Evolutionary conservation across 2,888 invertebrate genomes (phyloP).

Genomic region (Leptothorax acervorum): DNA sequence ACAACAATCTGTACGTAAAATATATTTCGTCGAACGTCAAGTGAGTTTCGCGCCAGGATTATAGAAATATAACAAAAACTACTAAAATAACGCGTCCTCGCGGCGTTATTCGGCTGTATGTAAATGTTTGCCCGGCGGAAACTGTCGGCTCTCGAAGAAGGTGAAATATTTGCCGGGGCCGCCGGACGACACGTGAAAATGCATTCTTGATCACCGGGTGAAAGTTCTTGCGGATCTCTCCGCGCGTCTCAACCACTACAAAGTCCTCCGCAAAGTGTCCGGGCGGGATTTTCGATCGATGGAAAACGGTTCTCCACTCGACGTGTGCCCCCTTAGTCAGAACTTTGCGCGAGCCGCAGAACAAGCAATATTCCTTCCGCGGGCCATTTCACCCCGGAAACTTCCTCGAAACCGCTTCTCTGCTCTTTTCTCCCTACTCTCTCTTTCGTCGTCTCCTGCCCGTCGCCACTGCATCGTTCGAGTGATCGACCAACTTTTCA

Average conservation of each 20-base stretch:
- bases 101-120: neutral
- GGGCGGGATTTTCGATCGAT: conserved; percentile 61
- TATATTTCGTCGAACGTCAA: neutral
- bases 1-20: neutral
- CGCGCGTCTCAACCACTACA: conserved; percentile 27
- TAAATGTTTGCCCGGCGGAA: neutral
- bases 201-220: conserved; percentile 58
- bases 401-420: conserved; percentile 31
- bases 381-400: conserved; percentile 59
- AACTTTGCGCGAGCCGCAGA: conserved; percentile 48
- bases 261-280: conserved; percentile 40
- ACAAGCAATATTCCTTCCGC: conserved; percentile 67
- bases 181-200: conserved; percentile 50
- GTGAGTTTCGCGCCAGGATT: neutral
- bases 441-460: neutral
- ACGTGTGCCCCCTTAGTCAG: conserved; percentile 36
- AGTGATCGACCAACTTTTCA: conserved; percentile 60
- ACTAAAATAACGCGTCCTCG: neutral
- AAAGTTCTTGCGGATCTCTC: conserved; percentile 43
- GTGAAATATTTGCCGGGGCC: conserved; percentile 41
- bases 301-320: conserved; percentile 46
- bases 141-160: neutral
- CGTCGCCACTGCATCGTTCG: conserved; percentile 5
- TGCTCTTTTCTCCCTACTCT: neutral
- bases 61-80: neutral